Evolutionary conservation across 1,140 invertebrate species (phyloP).

Genomic region (Drosophila quadrilineata): DNA sequence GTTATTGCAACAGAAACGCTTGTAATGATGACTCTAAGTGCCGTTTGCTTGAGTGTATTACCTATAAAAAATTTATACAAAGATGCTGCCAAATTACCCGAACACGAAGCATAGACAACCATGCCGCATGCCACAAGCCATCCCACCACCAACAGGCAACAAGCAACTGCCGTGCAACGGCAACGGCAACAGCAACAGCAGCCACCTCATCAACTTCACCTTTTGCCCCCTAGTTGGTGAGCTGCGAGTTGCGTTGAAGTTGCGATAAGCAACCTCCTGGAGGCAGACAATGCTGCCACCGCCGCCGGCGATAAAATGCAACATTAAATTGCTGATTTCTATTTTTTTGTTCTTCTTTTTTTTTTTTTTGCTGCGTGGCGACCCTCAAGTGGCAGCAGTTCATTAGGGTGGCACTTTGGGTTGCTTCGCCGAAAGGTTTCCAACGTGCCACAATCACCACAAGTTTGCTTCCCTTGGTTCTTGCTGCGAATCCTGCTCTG

Average conservation of each 20-base stretch:
- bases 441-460: conserved; percentile 9
- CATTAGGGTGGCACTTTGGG: conserved; percentile 56
- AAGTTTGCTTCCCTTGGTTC: conserved; percentile 20
- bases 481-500: conserved; percentile 3
- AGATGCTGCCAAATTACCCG: conserved; percentile 73
- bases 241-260: conserved; percentile 27
- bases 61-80: conserved; percentile 81
- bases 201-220: conserved; percentile 48
- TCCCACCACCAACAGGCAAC: conserved; percentile 41
- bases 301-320: conserved; percentile 71
- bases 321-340: conserved; percentile 80
- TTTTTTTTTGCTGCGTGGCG: background rate
- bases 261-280: conserved; percentile 33
- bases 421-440: conserved; percentile 17
- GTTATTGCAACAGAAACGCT: conserved; percentile 80
- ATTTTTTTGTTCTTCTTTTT: too few relatives aligned
- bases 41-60: conserved; percentile 81
- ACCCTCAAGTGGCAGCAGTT: conserved; percentile 51
- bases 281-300: conserved; percentile 19
- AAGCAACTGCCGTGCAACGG: too few relatives aligned
- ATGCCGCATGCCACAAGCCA: too few relatives aligned
- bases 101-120: conserved; percentile 29
- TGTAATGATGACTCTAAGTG: conserved; percentile 81
- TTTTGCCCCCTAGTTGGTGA: conserved; percentile 23
- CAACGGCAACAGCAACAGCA: conserved; percentile 6